Base-by-base conservation (phyloP, 2,113 vertebrate genomes). In the Crypturellus undulatus region DNA sequence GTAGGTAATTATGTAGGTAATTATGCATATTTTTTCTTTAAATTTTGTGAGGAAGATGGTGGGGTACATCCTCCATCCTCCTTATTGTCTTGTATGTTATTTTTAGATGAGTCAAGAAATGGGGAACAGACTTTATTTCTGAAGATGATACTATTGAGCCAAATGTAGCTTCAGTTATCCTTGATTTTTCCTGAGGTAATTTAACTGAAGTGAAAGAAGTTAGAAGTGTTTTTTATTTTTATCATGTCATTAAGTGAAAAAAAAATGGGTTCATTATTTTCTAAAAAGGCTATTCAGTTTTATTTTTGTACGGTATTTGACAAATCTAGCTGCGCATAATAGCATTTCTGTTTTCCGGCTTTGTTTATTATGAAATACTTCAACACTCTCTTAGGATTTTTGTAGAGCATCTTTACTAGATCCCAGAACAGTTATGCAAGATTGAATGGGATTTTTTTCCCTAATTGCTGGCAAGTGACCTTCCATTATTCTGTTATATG, bases 201-300 rank as follows among this genome's bases (percentile, higher is more conserved):
- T 75, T 13, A 59, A 13, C 5, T 42, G 20, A 84, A 81, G 25
- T 56, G 1, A 87, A 51, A 60, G 25, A 70, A 38, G 2, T 59
- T 88, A 22, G 17, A 82, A 79, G 16, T 51, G 34, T 36, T 86
- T 76, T 56, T 36, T n/a, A n/a, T 8, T 4, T 43, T 43, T 17
- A 15, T 38, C 65, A 65, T 36, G 2, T 60, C 70, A 6, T 16
- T 59, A 79, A 69, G 47, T 34, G 26, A 59, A 85, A 13, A 85
- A 13, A 15, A 28, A 43, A 43, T 3, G 3, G 73, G 2, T 2
- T 82, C n/a, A 32, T 82, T 76, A 59, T 93, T 79, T 92, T 89
- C 30, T 56, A 52, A 87, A 84, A 65, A 1, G 3, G 60, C 22
- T 16, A 17, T 59, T 75, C 0, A 0, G 34, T 47, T 71, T 71